Evolutionary conservation across 1,140 invertebrate species (phyloP).

Genomic region (Drosophila subpulchrella): DNA sequence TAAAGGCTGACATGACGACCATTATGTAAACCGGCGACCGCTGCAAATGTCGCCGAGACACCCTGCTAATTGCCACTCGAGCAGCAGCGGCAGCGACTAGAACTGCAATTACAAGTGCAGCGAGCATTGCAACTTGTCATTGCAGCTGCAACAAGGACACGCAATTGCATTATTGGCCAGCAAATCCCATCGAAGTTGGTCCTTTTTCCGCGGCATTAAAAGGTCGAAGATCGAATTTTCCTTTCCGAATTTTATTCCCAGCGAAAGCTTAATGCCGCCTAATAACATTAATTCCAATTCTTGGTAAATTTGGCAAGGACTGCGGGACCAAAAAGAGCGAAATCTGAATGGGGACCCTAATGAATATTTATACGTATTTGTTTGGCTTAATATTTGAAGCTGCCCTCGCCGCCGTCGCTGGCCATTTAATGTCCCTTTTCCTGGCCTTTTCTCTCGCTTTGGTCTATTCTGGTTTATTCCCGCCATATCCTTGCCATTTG

Average conservation of each 20-base stretch:
- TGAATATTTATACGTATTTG: conserved; percentile 60
- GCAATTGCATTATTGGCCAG: conserved; percentile 35
- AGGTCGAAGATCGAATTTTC: background rate
- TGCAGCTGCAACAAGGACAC: conserved; percentile 8
- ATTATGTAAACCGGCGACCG: conserved; percentile 48
- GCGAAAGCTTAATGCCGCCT: conserved; percentile 2
- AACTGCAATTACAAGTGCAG: background rate
- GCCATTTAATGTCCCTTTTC: conserved; percentile 70
- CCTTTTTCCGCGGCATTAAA: background rate
- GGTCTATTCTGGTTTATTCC: conserved; percentile 40
- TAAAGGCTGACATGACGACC: conserved; percentile 42
- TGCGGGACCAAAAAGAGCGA: conserved; percentile 2
- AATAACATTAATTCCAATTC: conserved; percentile 50
- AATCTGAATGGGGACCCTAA: conserved; percentile 48
- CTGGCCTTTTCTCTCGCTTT: conserved; percentile 16
- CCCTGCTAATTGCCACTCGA: conserved; percentile 44
- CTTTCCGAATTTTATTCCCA: background rate
- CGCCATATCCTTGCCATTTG: conserved; percentile 53
- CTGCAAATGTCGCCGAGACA: conserved; percentile 47
- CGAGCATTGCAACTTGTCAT: background rate
- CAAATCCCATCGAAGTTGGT: conserved; percentile 24
- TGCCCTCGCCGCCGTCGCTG: conserved; percentile 33
- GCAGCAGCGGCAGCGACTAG: background rate
- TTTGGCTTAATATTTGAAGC: conserved; percentile 44
- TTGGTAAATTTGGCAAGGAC: conserved; percentile 21